Evolutionary conservation across 2,797 vertebrate genomes (phyloP), one percentile per base, ranked within the genome.

Genomic region (Aulostomus chinensis): DNA sequence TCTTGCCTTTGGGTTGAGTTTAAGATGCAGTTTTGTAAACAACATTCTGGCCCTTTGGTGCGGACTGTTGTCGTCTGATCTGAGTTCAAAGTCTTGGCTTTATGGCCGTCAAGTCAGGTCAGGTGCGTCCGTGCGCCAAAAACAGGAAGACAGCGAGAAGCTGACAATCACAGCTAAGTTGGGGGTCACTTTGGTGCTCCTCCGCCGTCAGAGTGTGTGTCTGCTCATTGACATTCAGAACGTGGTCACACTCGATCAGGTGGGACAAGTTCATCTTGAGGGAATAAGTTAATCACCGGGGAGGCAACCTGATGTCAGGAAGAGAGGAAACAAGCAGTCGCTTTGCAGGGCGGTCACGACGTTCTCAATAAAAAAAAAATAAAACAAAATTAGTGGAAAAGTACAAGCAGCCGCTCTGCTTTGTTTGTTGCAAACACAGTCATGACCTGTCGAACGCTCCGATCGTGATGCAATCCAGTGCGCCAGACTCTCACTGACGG

Each of bases 371-470:
- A n/a, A n/a, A n/a, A n/a, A n/a, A n/a, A n/a, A n/a, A n/a, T n/a
- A n/a, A n/a, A n/a, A n/a, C 73, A 61, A 61, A 83, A 79, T 71
- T 68, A 73, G 68, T 76, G 81, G 81, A 79, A 86, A 84, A 84
- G 28, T 74, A 80, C 78, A 59, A 47, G 21, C 33, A 42, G 59
- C 25, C 37, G 61, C 46, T 47, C 55, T 31, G 58, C 29, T 59
- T 65, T 76, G 77, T 68, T 76, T 78, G 68, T 39, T 40, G 15
- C 54, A 56, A 58, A 76, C 26, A 16, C 38, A 41, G 64, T 51
- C 42, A 4, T 80, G 80, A 79, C 73, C 77, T 2, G 5, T 55
- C 45, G 75, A 66, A 67, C 28, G 32, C 53, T 70, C 55, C 66
- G 58, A 66, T 79, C 60, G 61, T 43, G 68, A 68, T 58, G 70